Base-by-base conservation (phyloP, 2,888 invertebrate species). In the Trissolcus japonicus region DNA sequence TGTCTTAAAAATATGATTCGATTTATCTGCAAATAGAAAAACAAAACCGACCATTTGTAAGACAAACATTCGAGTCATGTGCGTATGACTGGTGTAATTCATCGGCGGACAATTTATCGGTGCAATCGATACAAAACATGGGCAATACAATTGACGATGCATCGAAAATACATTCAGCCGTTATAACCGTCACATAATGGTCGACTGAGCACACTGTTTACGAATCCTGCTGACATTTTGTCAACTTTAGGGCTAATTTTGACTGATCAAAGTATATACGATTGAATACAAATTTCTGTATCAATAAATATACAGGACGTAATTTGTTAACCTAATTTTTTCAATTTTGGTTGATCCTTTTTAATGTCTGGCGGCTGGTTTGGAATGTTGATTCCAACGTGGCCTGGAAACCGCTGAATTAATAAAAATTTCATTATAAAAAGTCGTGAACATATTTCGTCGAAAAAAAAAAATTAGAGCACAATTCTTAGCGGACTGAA, bases 51-150 rank as follows among this genome's bases (percentile, higher is more conserved):
- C 35, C 21, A 51, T 21, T 16, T 43, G 40, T n/a, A 29, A 67
- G 14, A 57, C 53, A 55, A 51, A 67, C 25, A 56, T 43, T 50
- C 46, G 14, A 4, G 60, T 54, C 46, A 43, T 21, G 7, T 55
- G 35, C 13, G 53, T 55, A 55, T 56, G n/a, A 13, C 41, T 51
- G 11, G 9, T 51, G 41, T 66, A 51, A 66, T 66, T 66, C 51
- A 66, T 66, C 66, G 57, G 51, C 41, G 29, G 57, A 57, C 46
- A 60, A 68, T 68, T 68, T 60, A 68, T 55, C 29, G 55, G 48
- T 7, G 61, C 68, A 68, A 61, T 68, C 60, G 48, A 68, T 68
- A 68, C 40, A 29, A 57, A 57, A 57, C 25, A 14, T 46, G 40
- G 19, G 48, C 60, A 55, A 55, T 55, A 54, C 59, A 68, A 60